Evolutionary conservation across 2,888 invertebrate species (phyloP), one percentile per base, ranked within the genome.

Genomic region (Tortricodes alternella): DNA sequence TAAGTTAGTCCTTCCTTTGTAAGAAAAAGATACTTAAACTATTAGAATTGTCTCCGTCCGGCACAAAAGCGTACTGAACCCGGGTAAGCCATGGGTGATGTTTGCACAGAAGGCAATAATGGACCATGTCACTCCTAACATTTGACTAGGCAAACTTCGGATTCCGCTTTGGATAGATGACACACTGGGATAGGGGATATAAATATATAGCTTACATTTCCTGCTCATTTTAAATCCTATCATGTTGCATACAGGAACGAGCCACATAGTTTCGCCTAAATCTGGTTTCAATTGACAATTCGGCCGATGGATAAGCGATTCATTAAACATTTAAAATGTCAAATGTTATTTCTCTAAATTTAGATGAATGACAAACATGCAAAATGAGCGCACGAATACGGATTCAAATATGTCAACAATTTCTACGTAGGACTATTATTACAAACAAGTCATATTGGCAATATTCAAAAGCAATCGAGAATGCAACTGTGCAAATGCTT

Each of bases 31-130:
- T 18, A 19, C 49, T 16, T 18, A 13, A 37, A 55, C 53, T 55
- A 55, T 50, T 56, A 44, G 49, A 37, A 44, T 56, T 24, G 24
- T 34, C 9, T 24, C 21, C 27, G 21, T 8, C 23, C 27, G 18
- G 58, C 63, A 75, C 76, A 76, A 78, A 76, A 74, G 70, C 65
- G 66, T 68, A 67, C 74, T 78, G 78, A 80, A 79, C 74, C 72
- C 63, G 65, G 70, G 76, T 73, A 75, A 78, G 78, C 74, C 71
- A 66, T 62, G 73, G 74, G 73, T 75, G 74, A 80, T 88, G 85
- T 88, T 89, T 89, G 87, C 73, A 71, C 78, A 72, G 78, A 74
- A 83, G 80, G 84, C 87, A 89, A 89, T 89, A 88, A 87, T 80
- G 82, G 83, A 68, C 74, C 68, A 71, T 82, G 85, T 84, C 78